A percentile compares a stretch with the other conserved stretches of the same genome.
Conservation (phyloP, 2,797 vertebrate genomes). For the Eurystomus glaucurus region DNA sequence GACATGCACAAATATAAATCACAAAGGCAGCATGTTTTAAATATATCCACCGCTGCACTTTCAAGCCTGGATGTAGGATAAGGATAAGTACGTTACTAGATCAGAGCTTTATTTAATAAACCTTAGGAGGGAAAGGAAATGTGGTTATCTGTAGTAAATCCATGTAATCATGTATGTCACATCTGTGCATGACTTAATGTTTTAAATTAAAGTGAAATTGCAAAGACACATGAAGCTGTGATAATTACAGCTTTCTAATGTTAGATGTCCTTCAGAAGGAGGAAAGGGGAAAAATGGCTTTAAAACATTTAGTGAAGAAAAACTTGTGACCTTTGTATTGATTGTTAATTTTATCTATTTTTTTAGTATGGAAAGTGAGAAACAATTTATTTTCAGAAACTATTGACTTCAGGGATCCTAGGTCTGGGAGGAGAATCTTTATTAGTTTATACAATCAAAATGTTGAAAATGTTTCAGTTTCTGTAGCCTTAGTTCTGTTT, state of each 20-base stretch:
- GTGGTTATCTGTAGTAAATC: not conserved
- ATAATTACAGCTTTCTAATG: not conserved
- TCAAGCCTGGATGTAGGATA: not conserved
- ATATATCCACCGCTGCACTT: not conserved
- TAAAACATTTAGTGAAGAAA: not conserved
- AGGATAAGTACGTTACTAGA: not conserved
- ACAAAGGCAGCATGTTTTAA: not conserved
- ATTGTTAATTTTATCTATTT: not conserved
- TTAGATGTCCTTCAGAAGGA: not conserved
- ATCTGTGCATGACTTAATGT: not conserved
- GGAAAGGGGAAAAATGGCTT: not conserved
- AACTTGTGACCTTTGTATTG: not conserved
- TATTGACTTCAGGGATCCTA: conserved; percentile 30
- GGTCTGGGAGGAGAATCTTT: conserved; percentile 53
- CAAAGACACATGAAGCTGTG: not conserved
- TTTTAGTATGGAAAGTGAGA: conserved; percentile 41
- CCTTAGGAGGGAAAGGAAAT: not conserved
- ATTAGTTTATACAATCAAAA: conserved; percentile 60
- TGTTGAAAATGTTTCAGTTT: conserved; percentile 27
- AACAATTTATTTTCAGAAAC: conserved; percentile 51
- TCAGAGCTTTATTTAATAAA: not conserved
- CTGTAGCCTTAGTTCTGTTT: conserved; percentile 41
- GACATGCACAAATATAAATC: not conserved
- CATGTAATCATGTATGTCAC: not conserved
- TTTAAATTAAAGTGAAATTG: not conserved